These are phyloP conservation scores for Philereme vetulata DNA, from an alignment of 2,888 invertebrate genomes.

Conservation along the genomic window DNA sequence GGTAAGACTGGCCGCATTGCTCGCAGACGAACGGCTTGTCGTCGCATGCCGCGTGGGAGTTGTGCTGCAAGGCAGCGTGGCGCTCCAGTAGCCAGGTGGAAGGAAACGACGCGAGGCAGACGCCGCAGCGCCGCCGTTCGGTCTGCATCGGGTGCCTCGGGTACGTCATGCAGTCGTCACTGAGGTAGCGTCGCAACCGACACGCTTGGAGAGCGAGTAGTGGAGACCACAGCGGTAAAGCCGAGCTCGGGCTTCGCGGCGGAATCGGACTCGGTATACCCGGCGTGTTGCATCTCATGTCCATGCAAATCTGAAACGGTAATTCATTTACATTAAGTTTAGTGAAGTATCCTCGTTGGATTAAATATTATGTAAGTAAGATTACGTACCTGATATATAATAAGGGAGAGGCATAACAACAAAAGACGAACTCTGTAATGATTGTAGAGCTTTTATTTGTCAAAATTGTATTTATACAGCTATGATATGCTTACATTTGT, in stretches of 20 bases:
- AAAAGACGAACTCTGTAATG: constrained; percentile 72
- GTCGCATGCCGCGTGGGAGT: constrained; percentile 85
- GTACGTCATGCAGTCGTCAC: constrained; percentile 79
- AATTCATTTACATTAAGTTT: background rate
- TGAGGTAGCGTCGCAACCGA: constrained; percentile 76
- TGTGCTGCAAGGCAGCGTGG: constrained; percentile 93
- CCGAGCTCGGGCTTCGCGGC: constrained; percentile 57
- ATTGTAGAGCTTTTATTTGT: constrained; percentile 90
- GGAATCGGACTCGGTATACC: constrained; percentile 64
- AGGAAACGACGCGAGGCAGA: constrained; percentile 94
- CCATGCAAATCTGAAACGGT: constrained; percentile 76
- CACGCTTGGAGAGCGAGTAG: constrained; percentile 76
- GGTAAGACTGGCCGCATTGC: constrained; percentile 95
- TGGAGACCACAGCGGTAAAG: constrained; percentile 76
- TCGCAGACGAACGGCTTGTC: constrained; percentile 96
- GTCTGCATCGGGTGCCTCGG: constrained; percentile 66
- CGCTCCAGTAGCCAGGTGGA: constrained; percentile 94
- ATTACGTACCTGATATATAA: constrained; percentile 30
- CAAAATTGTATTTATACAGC: constrained; percentile 94
- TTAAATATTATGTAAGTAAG: background rate
- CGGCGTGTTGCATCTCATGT: constrained; percentile 68
- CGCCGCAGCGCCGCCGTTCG: constrained; percentile 87
- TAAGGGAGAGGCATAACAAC: constrained; percentile 40
- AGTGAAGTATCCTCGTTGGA: background rate
- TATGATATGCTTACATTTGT: constrained; percentile 96